Evolutionary conservation across 2,888 invertebrate genomes (phyloP), one percentile per base, ranked within the genome.

Genomic region (Mantis religiosa): DNA sequence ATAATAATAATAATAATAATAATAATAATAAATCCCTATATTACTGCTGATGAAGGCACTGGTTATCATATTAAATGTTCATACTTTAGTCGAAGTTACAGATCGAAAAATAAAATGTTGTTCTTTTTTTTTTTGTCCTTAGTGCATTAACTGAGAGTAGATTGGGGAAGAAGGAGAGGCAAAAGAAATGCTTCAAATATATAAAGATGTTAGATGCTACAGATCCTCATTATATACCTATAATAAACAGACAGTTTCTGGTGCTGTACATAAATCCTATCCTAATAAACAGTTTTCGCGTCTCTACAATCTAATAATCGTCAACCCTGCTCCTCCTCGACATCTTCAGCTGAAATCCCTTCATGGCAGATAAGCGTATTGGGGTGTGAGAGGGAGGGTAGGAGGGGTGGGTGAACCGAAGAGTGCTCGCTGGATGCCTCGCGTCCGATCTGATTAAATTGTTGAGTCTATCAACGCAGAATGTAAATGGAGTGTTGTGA

Each of bases 391-490:
- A 25, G 54, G 25, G 54, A 71, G 4, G 54, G 54, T 6, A 6
- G 20, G 54, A 20, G 30, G 30, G 30, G 30, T 3, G 20, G 54
- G 1, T 71, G 54, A 71, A 20, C 54, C 54, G 54, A 71, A 71
- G 54, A 71, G 54, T 71, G 54, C 54, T 71, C 20, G 54, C 54
- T 71, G 25, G 54, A 71, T 71, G 54, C 54, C 20, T 25, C 25
- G 54, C 54, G 54, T 71, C 54, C 54, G 54, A 71, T 27, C 47
- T 41, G 85, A 54, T 85, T 85, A 85, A 85, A 54, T 41, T 85
- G n/a, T 85, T 85, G 85, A 27, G n/a, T 85, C 54, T 54, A 85
- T 54, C 54, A 85, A 85, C 85, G 54, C 85, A 54, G 54, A 85
- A 85, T 85, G 28, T 27, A 85, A 85, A 85, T 54, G 25, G n/a